phyloP scores from a whole-genome alignment of 37 sponge, comb jelly and placozoan species.

The Ephydatia muelleri region DNA sequence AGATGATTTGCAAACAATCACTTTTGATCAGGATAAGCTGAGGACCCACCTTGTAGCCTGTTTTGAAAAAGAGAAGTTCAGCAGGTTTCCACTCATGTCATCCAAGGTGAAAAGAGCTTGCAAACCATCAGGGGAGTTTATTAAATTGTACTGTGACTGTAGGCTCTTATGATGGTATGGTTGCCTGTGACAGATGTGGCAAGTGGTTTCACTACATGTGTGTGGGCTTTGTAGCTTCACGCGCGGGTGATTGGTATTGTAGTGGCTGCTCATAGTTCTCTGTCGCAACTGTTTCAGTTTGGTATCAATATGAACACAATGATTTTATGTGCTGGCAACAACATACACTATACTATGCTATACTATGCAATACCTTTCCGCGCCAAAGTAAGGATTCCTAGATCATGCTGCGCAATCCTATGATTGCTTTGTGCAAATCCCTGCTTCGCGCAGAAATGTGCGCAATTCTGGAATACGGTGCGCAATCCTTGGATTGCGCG shows the following conservation, averaged over 20 bases:
- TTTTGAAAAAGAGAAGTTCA: slow-evolving; percentile 6
- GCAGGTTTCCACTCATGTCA: background rate
- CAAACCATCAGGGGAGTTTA: background rate
- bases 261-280: slow-evolving; percentile 4
- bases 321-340: background rate
- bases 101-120: background rate
- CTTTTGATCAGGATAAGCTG: slow-evolving; percentile 17
- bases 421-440: slow-evolving; percentile 1
- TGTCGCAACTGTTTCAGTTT: background rate
- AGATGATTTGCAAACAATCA: background rate
- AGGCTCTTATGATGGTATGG: slow-evolving; percentile 26
- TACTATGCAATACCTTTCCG: background rate
- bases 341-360: background rate
- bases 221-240: background rate
- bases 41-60: slow-evolving; percentile 7
- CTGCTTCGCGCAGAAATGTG: slow-evolving; percentile 2
- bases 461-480: background rate
- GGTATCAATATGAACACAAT: background rate
- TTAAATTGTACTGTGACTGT: slow-evolving; percentile 25
- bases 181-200: slow-evolving; percentile 9
- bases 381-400: background rate
- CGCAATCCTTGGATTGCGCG: slow-evolving; percentile 4
- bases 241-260: background rate
- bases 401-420: background rate
- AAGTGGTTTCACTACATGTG: slow-evolving; percentile 30